These are phyloP conservation scores for Sminthurinus aureus DNA, from an alignment of 2,888 invertebrate genomes.

Conservation along the genomic window DNA sequence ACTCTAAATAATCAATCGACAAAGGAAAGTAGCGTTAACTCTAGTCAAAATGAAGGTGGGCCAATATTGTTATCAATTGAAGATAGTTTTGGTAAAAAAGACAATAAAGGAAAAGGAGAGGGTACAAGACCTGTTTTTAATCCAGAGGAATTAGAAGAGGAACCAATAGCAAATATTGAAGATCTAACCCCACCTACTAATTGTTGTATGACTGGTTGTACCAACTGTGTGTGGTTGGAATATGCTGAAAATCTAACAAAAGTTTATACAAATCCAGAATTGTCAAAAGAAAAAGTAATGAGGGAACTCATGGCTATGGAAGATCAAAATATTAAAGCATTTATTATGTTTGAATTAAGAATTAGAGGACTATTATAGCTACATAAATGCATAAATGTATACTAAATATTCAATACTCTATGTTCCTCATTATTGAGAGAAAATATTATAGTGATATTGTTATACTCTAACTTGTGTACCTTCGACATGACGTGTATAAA, in stretches of 20 bases:
- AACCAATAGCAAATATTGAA: constrained; percentile 2
- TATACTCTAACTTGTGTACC: no score
- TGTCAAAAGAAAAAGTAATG: constrained; percentile 73
- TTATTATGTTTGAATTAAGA: constrained; percentile 78
- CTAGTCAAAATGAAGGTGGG: no score
- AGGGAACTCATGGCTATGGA: constrained; percentile 71
- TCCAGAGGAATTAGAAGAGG: background rate
- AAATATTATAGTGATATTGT: no score
- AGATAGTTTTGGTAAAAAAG: constrained; percentile 45
- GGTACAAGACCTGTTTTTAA: constrained; percentile 46
- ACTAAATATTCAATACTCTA: no score
- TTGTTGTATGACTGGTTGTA: constrained; percentile 92
- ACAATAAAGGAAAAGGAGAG: constrained; percentile 51
- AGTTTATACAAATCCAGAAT: constrained; percentile 72
- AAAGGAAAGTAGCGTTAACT: no score
- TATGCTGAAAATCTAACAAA: constrained; percentile 80
- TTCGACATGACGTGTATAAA: no score
- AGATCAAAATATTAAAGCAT: constrained; percentile 84
- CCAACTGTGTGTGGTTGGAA: constrained; percentile 91
- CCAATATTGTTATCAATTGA: no score
- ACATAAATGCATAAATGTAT: no score
- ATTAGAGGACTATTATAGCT: constrained; percentile 41
- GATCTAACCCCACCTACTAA: constrained; percentile 70
- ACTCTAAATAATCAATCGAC: no score
- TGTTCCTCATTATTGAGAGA: no score